Base-by-base conservation (phyloP, 2,113 vertebrate species). In the Cinclus cinclus region DNA sequence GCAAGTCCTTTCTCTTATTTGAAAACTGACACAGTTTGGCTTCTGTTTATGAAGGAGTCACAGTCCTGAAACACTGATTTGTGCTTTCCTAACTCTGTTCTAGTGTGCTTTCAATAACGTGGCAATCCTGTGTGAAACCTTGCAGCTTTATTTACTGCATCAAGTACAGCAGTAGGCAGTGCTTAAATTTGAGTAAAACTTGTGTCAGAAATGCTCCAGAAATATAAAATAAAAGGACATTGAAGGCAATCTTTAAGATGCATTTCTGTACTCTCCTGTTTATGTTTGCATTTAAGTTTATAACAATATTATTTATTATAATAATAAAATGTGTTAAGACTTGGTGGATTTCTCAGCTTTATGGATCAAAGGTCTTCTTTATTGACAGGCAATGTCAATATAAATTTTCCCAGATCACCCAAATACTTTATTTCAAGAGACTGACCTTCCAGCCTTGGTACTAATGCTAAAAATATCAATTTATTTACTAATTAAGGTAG, bases 41-140 rank as follows among this genome's bases (percentile, higher is more conserved):
- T 97, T 96, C 91, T 96, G 92, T 96, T 93, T 95, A 67, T 77
- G 90, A 93, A 96, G 83, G 96, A 97, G 94, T 96, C 84, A 63
- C 58, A 71, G 93, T 91, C 91, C 96, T 92, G 95, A 92, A 96
- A 86, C 93, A 80, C 68, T 91, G 79, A 83, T 83, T 91, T 84
- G 44, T 3, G 53, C 89, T 94, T 96, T 94, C 65, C 93, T 97
- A 93, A 81, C 90, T 95, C 87, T 83, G 8, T 95, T 91, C 93
- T 65, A 67, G 83, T 73, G 87, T 90, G 74, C 95, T 97, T 96
- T 94, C 65, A 92, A 53, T 92, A 95, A 91, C 3, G 59, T 87
- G 95, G 91, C 78, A 89, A 88, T 94, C 75, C 90, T 7, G 23
- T 95, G 74, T 83, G 92, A 95, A 96, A 90, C 47, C 42, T 83